Conservation (phyloP, 2,113 vertebrate species). For the Phylloscopus trochiloides region DNA sequence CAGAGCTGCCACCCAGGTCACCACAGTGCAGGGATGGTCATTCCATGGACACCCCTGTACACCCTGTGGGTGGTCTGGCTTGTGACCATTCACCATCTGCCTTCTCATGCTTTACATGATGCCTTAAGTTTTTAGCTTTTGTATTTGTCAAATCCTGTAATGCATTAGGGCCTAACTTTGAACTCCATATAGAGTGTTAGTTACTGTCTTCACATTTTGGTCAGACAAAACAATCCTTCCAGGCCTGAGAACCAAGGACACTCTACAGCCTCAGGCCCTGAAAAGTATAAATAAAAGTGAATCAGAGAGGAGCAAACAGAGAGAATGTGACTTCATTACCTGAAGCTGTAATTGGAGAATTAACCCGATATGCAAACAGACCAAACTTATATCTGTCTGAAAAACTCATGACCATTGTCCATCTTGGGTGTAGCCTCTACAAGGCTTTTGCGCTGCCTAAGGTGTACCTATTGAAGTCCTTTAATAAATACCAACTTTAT, state of each 20-base stretch:
- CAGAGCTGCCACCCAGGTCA: not conserved
- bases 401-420: accelerated
- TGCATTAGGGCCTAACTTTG: not conserved
- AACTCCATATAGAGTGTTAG: too few relatives aligned
- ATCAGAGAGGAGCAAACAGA: too few relatives aligned
- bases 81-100: not conserved
- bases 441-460: not conserved
- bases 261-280: not conserved
- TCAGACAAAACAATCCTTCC: not conserved
- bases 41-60: not conserved
- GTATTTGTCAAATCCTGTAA: not conserved
- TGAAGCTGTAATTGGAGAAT: not conserved
- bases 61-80: not conserved
- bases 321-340: not conserved
- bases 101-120: not conserved
- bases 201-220: not conserved
- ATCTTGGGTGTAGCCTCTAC: not conserved
- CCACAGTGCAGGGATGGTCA: not conserved
- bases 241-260: not conserved
- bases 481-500: not conserved
- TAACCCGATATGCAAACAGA: not conserved
- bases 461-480: not conserved
- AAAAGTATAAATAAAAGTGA: not conserved
- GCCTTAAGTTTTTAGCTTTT: not conserved
- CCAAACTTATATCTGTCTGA: not conserved